Percentiles rank a stretch among this genome's conserved stretches.
Evolutionary conservation across 2,888 invertebrate species (phyloP).

Genomic region (Myopa tessellatipennis): DNA sequence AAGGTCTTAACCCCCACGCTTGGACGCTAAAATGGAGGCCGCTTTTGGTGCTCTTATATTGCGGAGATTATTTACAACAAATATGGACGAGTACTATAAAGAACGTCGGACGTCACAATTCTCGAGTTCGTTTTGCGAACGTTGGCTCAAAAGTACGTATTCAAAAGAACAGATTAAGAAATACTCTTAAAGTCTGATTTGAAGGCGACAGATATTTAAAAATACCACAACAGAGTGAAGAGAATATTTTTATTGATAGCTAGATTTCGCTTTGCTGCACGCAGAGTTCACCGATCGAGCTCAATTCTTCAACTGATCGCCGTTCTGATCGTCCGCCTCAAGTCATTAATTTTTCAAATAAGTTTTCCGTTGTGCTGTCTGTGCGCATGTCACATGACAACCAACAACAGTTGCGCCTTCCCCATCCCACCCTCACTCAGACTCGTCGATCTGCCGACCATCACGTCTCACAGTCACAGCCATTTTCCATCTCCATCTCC

Average conservation of each 20-base stretch:
- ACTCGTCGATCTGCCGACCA: neutral
- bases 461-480: no score
- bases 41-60: neutral
- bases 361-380: slow-evolving; percentile 42
- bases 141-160: neutral
- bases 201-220: neutral
- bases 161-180: neutral
- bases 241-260: neutral
- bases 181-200: slow-evolving; percentile 1
- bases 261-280: neutral
- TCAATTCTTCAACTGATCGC: slow-evolving; percentile 67
- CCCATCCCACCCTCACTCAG: slow-evolving; percentile 3
- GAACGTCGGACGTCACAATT: neutral
- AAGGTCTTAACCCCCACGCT: slow-evolving; percentile 62
- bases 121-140: neutral
- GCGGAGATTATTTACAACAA: slow-evolving; percentile 7
- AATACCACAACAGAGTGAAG: no score
- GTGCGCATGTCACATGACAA: slow-evolving; percentile 41
- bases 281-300: slow-evolving; percentile 61
- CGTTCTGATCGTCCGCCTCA: slow-evolving; percentile 63
- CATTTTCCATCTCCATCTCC: neutral
- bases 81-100: neutral
- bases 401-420: neutral
- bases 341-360: slow-evolving; percentile 63
- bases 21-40: slow-evolving; percentile 47